These are phyloP conservation scores for Myiopsitta monachus DNA, from an alignment of 2,113 vertebrate genomes.

Conservation along the genomic window DNA sequence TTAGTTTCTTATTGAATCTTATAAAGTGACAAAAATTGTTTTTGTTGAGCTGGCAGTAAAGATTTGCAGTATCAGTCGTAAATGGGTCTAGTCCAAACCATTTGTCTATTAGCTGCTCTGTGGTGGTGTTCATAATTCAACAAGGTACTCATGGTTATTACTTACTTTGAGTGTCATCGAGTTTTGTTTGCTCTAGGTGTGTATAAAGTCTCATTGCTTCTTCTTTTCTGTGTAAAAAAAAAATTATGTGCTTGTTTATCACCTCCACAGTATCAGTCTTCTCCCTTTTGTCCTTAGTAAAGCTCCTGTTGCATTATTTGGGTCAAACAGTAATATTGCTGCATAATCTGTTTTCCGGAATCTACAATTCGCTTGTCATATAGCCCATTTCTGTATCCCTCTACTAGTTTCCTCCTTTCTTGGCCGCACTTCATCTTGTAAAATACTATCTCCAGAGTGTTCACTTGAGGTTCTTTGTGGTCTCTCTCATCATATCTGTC, in stretches of 20 bases:
- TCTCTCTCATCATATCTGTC: background rate
- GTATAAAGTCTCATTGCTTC: background rate
- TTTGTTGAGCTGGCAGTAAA: background rate
- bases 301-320: background rate
- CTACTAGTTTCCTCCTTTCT: background rate
- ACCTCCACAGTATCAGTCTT: background rate
- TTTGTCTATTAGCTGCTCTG: background rate
- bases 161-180: background rate
- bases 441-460: background rate
- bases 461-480: background rate
- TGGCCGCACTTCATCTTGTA: background rate
- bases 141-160: rapidly evolving
- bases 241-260: background rate
- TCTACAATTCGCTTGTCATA: background rate
- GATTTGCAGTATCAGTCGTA: background rate
- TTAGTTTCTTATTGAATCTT: background rate
- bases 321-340: background rate
- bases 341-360: background rate
- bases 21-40: background rate
- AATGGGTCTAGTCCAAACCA: background rate
- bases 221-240: background rate
- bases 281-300: background rate
- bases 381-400: background rate
- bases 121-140: background rate
- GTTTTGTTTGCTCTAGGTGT: background rate